Evolutionary conservation across 1,140 invertebrate genomes (phyloP).

Genomic region (Caenorhabditis remanei): DNA sequence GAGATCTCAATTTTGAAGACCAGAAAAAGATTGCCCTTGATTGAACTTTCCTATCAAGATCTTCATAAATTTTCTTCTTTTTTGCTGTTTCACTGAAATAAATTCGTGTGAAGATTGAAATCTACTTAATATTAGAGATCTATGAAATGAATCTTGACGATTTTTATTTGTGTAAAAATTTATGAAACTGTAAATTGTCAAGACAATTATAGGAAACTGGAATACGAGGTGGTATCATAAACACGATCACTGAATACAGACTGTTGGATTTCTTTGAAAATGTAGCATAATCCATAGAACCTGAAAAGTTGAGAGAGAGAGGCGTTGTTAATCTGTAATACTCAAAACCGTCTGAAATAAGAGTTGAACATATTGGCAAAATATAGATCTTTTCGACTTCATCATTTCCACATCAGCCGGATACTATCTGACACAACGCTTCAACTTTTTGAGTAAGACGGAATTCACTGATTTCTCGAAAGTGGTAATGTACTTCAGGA

Average conservation of each 20-base stretch:
- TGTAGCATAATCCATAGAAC: too few species aligned
- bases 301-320: too few species aligned
- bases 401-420: too few species aligned
- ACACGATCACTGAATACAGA: not conserved
- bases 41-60: constrained; percentile 36
- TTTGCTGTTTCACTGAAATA: not conserved
- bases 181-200: not conserved
- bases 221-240: not conserved
- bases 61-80: not conserved
- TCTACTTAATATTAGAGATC: not conserved
- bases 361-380: too few species aligned
- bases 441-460: too few species aligned
- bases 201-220: not conserved
- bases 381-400: too few species aligned
- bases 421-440: too few species aligned
- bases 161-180: not conserved
- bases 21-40: constrained; percentile 51
- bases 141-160: not conserved
- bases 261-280: too few species aligned
- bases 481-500: too few species aligned
- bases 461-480: too few species aligned
- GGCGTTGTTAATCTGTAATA: too few species aligned
- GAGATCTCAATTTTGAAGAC: constrained; percentile 9
- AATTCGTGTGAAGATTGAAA: constrained; percentile 5
- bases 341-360: too few species aligned